These are phyloP conservation scores for Clarias fuscus DNA, from an alignment of 2,797 vertebrate genomes.

Conservation along the genomic window DNA sequence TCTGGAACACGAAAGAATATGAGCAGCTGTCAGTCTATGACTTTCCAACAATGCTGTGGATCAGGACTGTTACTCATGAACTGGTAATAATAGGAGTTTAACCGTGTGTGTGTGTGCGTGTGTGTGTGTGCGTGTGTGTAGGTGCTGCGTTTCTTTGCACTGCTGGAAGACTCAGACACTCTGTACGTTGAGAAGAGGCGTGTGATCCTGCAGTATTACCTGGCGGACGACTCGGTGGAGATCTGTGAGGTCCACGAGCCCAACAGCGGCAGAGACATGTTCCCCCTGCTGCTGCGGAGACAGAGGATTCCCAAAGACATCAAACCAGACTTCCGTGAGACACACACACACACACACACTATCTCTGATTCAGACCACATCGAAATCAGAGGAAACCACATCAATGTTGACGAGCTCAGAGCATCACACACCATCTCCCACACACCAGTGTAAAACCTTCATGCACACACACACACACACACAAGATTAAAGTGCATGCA, in stretches of 20 bases:
- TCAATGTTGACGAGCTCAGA: neutral
- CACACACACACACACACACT: neutral
- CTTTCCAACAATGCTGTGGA: neutral
- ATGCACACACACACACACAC: neutral
- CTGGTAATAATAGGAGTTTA: neutral
- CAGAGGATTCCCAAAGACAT: conserved; percentile 81
- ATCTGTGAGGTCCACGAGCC: conserved; percentile 81
- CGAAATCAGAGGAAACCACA: neutral
- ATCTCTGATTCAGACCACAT: neutral
- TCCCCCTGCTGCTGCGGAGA: conserved; percentile 83
- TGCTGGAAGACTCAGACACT: conserved; percentile 78
- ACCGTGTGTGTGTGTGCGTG: neutral
- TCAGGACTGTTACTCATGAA: neutral
- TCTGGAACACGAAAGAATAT: neutral
- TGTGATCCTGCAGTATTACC: conserved; percentile 85
- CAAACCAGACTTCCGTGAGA: conserved; percentile 63
- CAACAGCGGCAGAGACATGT: conserved; percentile 84
- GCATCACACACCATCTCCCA: neutral
- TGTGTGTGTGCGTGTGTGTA: conserved; percentile 57
- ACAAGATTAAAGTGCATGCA: too few relatives aligned
- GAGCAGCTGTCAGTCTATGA: neutral
- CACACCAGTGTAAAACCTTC: neutral
- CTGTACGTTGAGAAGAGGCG: conserved; percentile 72
- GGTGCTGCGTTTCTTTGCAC: conserved; percentile 89
- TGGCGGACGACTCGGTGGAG: conserved; percentile 88